Evolutionary conservation across 2,113 vertebrate species (phyloP).

Genomic region (Barnardius zonarius): DNA sequence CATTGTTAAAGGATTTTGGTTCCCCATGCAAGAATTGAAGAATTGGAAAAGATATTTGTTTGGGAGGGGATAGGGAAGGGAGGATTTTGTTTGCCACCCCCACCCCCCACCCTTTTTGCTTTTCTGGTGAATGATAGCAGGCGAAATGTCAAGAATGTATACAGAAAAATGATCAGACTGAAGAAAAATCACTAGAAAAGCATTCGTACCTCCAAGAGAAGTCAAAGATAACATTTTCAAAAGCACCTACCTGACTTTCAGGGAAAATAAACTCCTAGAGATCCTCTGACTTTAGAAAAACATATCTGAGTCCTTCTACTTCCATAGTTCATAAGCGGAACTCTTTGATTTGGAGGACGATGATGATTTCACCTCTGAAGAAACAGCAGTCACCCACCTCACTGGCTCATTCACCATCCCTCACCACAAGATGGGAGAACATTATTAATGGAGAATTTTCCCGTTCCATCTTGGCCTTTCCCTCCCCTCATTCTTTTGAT

Average conservation of each 20-base stretch:
- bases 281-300: background rate
- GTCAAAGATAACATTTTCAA: background rate
- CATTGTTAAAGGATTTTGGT: background rate
- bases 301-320: background rate
- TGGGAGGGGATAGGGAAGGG: background rate
- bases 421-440: background rate
- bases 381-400: background rate
- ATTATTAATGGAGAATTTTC: background rate
- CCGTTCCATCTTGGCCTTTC: background rate
- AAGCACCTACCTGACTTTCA: background rate
- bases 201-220: background rate
- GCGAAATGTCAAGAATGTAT: background rate
- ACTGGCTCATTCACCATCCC: background rate
- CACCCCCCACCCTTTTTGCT: background rate
- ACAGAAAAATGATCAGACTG: background rate
- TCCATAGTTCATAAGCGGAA: background rate
- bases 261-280: background rate
- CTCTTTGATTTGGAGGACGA: background rate
- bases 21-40: background rate
- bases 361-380: background rate
- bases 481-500: constrained; percentile 16
- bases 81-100: background rate
- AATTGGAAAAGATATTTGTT: background rate
- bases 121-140: background rate
- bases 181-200: background rate